A percentile compares a stretch with the other conserved stretches of the same genome.
phyloP scores from a whole-genome alignment of 2,113 vertebrate genomes.

The Dunckerocampus dactyliophorus region DNA sequence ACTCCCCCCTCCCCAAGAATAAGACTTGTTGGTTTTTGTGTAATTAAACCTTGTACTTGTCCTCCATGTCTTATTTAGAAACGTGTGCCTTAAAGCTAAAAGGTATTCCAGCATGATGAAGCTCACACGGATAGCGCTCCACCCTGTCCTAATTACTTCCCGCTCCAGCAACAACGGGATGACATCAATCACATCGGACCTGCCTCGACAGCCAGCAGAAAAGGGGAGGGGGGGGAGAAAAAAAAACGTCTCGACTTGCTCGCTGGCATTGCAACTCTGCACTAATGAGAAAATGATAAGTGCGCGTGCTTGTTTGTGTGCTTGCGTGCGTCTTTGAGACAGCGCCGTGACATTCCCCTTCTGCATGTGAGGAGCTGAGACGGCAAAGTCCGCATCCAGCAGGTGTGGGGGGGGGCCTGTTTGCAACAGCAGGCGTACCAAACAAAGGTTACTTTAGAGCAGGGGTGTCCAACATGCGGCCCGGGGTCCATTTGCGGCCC shows the following conservation, averaged over 20 bases:
- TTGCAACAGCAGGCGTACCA: neutral
- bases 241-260: constrained; percentile 16
- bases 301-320: constrained; percentile 1
- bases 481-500: no score
- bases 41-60: no score
- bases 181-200: constrained; percentile 38
- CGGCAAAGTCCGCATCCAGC: constrained; percentile 39
- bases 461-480: no score
- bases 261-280: constrained; percentile 32
- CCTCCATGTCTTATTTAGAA: no score
- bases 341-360: constrained; percentile 56
- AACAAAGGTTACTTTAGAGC: neutral
- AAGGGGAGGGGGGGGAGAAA: neutral
- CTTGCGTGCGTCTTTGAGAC: constrained; percentile 32
- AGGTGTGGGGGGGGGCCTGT: neutral
- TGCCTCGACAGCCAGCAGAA: constrained; percentile 14
- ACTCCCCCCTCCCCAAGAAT: no score
- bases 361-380: constrained; percentile 53
- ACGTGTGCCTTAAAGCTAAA: no score
- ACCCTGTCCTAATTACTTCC: constrained; percentile 46
- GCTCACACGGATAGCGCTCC: constrained; percentile 22
- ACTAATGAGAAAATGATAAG: constrained; percentile 58
- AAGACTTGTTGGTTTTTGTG: no score
- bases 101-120: no score
- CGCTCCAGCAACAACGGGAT: constrained; percentile 27